phyloP scores from a whole-genome alignment of 1,140 invertebrate species.

The Pygmarrhopalites habei region DNA sequence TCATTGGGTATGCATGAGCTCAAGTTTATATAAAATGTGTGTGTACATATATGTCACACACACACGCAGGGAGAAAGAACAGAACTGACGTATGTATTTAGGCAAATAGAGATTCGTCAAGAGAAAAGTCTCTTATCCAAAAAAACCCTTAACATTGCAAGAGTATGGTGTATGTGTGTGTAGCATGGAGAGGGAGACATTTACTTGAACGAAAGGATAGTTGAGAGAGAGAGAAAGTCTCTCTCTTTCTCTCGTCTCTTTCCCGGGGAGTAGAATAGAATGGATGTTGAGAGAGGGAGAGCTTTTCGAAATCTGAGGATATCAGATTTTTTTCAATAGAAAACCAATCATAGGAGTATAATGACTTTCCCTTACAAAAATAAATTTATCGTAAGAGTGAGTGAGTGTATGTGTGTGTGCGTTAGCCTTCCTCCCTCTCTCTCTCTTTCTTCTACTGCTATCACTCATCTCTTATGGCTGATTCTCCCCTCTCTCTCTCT shows the following conservation, averaged over 20 bases:
- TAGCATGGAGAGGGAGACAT: too few relatives aligned
- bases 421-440: constrained; percentile 7
- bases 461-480: neutral
- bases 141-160: too few relatives aligned
- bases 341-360: constrained; percentile 24
- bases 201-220: neutral
- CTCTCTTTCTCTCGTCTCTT: too few relatives aligned
- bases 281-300: constrained; percentile 2
- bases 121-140: too few relatives aligned
- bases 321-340: constrained; percentile 23
- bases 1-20: neutral
- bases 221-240: constrained; percentile 6
- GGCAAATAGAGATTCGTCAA: too few relatives aligned
- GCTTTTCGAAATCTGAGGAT: constrained; percentile 15
- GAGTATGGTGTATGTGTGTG: too few relatives aligned
- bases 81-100: too few relatives aligned
- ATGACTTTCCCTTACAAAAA: constrained; percentile 23
- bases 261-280: constrained; percentile 4
- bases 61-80: too few relatives aligned
- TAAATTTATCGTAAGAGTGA: constrained; percentile 7
- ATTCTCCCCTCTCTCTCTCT: neutral
- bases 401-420: too few relatives aligned
- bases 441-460: too few relatives aligned
- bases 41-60: too few relatives aligned
- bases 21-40: neutral